Conservation (phyloP, 1,140 invertebrate species). For the Dreissena rostriformis region DNA sequence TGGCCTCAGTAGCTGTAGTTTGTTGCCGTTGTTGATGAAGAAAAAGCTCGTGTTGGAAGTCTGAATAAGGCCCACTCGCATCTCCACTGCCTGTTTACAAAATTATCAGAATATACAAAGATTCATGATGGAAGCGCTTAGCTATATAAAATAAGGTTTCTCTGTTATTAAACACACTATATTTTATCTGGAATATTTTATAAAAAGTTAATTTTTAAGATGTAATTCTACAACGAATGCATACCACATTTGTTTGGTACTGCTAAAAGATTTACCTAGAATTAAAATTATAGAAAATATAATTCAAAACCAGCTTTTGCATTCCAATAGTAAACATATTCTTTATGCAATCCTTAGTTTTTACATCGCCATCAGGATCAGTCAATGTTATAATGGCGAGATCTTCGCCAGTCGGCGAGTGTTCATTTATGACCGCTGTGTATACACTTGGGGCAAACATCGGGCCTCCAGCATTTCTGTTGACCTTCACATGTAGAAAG, state of each 20-base stretch:
- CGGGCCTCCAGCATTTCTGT: conserved; percentile 31
- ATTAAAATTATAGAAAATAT: too few relatives aligned
- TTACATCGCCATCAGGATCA: conserved; percentile 51
- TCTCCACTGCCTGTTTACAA: conserved; percentile 10
- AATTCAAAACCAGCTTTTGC: background rate
- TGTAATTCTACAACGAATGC: too few relatives aligned
- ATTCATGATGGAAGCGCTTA: too few relatives aligned
- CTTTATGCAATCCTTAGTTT: too few relatives aligned
- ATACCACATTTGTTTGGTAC: too few relatives aligned
- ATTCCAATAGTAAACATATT: too few relatives aligned
- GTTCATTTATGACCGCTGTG: background rate
- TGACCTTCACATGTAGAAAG: background rate
- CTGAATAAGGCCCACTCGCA: conserved; percentile 9
- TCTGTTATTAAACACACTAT: too few relatives aligned
- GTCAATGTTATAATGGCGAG: conserved; percentile 12
- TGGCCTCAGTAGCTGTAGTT: conserved; percentile 29
- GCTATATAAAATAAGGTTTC: too few relatives aligned
- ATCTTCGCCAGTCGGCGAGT: conserved; percentile 16
- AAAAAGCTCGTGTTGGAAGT: conserved; percentile 24
- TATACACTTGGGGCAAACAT: conserved; percentile 22
- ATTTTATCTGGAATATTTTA: too few relatives aligned
- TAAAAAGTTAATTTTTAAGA: too few relatives aligned
- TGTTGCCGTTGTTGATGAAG: background rate
- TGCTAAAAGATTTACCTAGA: too few relatives aligned
- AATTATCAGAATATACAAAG: too few relatives aligned